Evolutionary conservation across 2,888 invertebrate species (phyloP), one percentile per base, ranked within the genome.

Genomic region (Leptinotarsa juncta): DNA sequence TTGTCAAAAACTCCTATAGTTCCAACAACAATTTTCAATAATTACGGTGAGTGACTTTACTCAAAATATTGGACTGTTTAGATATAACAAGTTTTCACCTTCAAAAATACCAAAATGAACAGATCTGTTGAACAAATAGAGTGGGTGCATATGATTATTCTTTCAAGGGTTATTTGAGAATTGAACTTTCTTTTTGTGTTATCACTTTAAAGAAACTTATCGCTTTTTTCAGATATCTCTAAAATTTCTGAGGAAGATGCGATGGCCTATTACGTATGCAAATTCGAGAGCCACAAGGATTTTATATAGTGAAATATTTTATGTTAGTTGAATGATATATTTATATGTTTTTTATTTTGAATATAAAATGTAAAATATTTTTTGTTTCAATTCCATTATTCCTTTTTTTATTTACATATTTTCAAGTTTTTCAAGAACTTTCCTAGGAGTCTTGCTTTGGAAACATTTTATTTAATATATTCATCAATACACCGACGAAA

Each of bases 1-100:
- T 62, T 83, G 26, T 79, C 81, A 16, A 75, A 78, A 57, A 72
- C 72, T 68, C 77, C 79, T 53, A 80, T 83, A 51, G 74, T 81
- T 73, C 83, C 83, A 3, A 76, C 79, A 49, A 70, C 57, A 14
- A 76, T 83, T 69, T 82, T 74, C 71, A 55, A 81, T 73, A 72
- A 78, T 76, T 80, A 78, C 72, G 78, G 78, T 77, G 73, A 74
- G 72, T 74, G 3, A 14, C 15, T 1, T 26, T 57, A 2, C 49
- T 42, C 10, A 42, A 10, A 42, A 3, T 42, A 42, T 3, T 10
- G 32, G 32, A 2, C 10, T 42, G 32, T 42, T 42, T 42, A 10
- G 32, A 42, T 42, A 42, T 42, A 10, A 42, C 3, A 10, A 10
- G 42, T 10, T 42, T 42, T 42, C 42, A 10, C 32, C 7, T 32